These are phyloP conservation scores for Chionomys nivalis DNA, from an alignment of 2,113 vertebrate species.

Conservation along the genomic window DNA sequence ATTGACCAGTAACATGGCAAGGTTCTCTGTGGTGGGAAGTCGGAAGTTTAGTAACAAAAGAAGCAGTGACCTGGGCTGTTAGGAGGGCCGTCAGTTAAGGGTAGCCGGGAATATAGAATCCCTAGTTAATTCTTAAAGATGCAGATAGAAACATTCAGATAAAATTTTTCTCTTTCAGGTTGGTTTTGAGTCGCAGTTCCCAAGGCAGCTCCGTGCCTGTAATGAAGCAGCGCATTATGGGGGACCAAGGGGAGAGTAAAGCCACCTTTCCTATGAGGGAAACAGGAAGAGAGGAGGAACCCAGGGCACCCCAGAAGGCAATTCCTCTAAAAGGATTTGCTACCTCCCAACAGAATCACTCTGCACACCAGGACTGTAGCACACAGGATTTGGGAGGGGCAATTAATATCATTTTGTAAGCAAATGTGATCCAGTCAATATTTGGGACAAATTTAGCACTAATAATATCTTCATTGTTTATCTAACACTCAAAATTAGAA, in stretches of 20 bases:
- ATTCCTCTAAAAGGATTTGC: neutral
- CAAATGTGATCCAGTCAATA: neutral
- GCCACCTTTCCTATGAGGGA: too few relatives aligned
- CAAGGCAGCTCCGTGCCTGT: neutral
- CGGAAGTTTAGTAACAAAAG: neutral
- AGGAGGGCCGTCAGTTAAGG: neutral
- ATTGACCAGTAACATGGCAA: neutral
- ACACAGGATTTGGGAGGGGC: neutral
- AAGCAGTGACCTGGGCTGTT: neutral
- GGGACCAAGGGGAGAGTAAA: fast-evolving
- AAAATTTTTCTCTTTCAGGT: neutral
- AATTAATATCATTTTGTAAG: neutral
- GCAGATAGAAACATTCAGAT: neutral
- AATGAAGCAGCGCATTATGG: fast-evolving
- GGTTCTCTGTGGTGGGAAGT: neutral
- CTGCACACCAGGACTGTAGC: too few relatives aligned
- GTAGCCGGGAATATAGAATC: neutral
- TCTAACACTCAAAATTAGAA: neutral
- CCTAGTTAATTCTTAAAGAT: neutral
- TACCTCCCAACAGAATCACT: neutral
- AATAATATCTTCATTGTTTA: neutral
- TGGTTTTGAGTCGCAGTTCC: neutral
- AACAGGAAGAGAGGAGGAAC: neutral
- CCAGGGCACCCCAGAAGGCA: neutral
- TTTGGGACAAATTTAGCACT: neutral